phyloP scores from a whole-genome alignment of 2,888 invertebrate species.

The Morpho deidamia region DNA sequence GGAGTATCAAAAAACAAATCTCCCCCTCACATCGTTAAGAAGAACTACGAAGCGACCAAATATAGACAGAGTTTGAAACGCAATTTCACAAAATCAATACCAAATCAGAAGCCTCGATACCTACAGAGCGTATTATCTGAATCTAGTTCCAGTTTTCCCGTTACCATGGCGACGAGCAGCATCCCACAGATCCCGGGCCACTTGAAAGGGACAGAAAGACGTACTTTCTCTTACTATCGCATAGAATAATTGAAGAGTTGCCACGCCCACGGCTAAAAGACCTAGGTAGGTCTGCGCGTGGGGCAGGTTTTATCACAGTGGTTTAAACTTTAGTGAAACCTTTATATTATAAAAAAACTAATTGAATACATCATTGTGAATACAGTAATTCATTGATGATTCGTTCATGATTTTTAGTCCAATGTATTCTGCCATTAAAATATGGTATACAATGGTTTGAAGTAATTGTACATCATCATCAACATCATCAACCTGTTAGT shows the following conservation, averaged over 20 bases:
- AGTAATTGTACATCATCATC: no score
- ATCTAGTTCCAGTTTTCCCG: slow-evolving; percentile 18
- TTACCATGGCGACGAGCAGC: slow-evolving; percentile 37
- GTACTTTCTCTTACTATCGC: slow-evolving; percentile 9
- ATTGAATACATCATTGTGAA: no score
- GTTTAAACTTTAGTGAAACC: neutral
- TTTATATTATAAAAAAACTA: neutral
- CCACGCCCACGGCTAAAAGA: slow-evolving; percentile 18
- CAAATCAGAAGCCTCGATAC: neutral
- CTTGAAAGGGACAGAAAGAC: slow-evolving; percentile 8
- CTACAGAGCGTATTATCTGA: slow-evolving; percentile 1
- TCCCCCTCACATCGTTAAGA: no score
- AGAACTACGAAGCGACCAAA: no score
- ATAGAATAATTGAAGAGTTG: slow-evolving; percentile 15
- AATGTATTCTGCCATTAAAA: no score
- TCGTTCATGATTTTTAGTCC: no score
- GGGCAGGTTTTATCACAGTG: slow-evolving; percentile 2
- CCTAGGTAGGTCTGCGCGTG: slow-evolving; percentile 16
- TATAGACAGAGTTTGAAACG: no score
- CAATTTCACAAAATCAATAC: neutral
- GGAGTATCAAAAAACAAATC: no score
- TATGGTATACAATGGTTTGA: no score
- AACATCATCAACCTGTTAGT: no score
- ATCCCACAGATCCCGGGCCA: slow-evolving; percentile 18
- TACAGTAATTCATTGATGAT: no score